Percentiles rank a stretch among this genome's conserved stretches.
phyloP scores from a whole-genome alignment of 2,888 invertebrate genomes.

The Polydesmus complanatus region DNA sequence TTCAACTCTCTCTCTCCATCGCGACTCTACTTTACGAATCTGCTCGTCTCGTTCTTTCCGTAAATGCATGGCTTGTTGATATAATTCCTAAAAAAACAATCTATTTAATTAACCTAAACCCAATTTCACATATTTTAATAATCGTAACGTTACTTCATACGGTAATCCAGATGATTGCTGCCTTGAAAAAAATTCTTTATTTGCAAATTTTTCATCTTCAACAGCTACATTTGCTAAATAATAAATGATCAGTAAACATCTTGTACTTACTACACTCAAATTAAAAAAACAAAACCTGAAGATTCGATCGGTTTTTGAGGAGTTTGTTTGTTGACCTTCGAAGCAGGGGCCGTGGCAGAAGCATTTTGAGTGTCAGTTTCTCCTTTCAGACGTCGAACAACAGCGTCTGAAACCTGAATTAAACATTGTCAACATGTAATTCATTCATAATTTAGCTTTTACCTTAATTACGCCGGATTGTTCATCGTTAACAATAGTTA shows the following conservation, averaged over 20 bases:
- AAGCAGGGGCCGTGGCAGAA: not conserved
- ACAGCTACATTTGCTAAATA: too few species aligned
- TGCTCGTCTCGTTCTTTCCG: slow-evolving; percentile 18
- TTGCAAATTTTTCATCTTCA: too few species aligned
- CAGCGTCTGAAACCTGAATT: slow-evolving; percentile 20
- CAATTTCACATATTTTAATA: not conserved
- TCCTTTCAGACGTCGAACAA: slow-evolving; percentile 18
- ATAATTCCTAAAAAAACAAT: too few species aligned
- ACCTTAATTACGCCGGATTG: slow-evolving; percentile 1
- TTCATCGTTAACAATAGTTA: slow-evolving; percentile 21
- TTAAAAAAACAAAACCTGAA: not conserved
- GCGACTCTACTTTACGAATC: slow-evolving; percentile 16
- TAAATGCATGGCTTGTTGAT: not conserved
- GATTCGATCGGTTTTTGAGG: not conserved
- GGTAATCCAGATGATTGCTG: not conserved
- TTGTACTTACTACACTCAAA: too few species aligned
- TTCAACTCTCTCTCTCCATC: slow-evolving; percentile 17
- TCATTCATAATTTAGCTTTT: not conserved
- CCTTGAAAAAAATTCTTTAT: too few species aligned
- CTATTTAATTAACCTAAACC: too few species aligned
- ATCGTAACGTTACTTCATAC: not conserved
- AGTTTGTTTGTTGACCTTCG: not conserved
- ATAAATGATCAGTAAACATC: too few species aligned
- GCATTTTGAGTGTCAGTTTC: slow-evolving; percentile 1
- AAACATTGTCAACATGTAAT: not conserved